These are phyloP conservation scores for Platysternon megacephalum DNA, from an alignment of 2,113 vertebrate species.

Conservation along the genomic window DNA sequence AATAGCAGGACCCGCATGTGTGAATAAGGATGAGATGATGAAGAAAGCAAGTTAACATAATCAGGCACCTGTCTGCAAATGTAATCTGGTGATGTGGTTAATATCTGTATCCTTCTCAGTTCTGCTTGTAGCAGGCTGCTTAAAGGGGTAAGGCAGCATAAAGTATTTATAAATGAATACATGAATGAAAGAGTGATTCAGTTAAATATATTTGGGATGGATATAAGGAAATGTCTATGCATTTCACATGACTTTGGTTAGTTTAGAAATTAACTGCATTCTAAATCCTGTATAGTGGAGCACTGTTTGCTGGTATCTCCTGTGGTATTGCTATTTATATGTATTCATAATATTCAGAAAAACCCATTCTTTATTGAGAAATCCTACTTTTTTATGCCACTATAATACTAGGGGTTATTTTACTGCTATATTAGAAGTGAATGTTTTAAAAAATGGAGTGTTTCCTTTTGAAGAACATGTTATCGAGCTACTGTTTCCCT, in stretches of 20 bases:
- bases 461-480: accelerated
- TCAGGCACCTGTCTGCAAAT: not conserved
- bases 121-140: not conserved
- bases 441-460: not conserved
- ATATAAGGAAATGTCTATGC: accelerated
- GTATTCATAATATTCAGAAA: not conserved
- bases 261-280: not conserved
- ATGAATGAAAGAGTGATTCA: not conserved
- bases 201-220: not conserved
- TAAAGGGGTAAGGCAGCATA: not conserved
- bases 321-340: accelerated
- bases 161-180: not conserved
- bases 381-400: not conserved
- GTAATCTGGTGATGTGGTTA: not conserved
- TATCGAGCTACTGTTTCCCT: not conserved
- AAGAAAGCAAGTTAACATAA: not conserved
- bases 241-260: accelerated
- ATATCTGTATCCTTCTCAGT: not conserved
- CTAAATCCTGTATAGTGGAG: not conserved
- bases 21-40: not conserved
- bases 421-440: accelerated
- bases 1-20: not conserved
- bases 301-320: not conserved
- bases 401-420: not conserved
- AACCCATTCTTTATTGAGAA: not conserved